Evolutionary conservation across 2,888 invertebrate species (phyloP).

Genomic region (Gnatocerus cornutus): DNA sequence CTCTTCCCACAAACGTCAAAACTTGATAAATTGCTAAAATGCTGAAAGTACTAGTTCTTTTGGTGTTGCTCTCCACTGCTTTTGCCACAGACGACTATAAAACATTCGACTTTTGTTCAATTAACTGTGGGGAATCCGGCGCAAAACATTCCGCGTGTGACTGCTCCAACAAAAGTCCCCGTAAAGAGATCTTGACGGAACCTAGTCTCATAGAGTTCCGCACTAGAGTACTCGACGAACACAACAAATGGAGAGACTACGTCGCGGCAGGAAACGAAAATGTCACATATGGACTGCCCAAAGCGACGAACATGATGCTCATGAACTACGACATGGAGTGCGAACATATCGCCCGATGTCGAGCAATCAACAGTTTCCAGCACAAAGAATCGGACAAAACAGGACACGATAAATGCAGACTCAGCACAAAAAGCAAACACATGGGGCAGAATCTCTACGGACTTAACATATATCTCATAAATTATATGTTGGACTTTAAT

Average conservation of each 20-base stretch:
- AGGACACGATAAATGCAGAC: slow-evolving; percentile 5
- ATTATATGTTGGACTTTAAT: not conserved
- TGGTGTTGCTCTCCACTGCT: too few species aligned
- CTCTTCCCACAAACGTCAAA: too few species aligned
- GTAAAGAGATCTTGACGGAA: not conserved
- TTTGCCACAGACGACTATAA: not conserved
- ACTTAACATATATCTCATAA: not conserved
- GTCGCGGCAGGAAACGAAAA: not conserved
- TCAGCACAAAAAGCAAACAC: not conserved
- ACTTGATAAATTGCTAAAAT: too few species aligned
- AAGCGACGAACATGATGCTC: not conserved
- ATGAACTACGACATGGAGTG: slow-evolving; percentile 1
- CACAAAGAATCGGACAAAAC: not conserved
- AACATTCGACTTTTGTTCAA: not conserved
- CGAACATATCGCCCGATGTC: not conserved
- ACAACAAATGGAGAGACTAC: slow-evolving; percentile 1
- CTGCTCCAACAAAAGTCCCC: not conserved
- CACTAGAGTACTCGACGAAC: not conserved
- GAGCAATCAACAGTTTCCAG: not conserved
- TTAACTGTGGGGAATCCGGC: not conserved
- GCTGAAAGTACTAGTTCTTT: too few species aligned
- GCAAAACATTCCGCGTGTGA: not conserved
- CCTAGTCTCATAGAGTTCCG: not conserved
- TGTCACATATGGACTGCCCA: not conserved
- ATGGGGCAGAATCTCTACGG: slow-evolving; percentile 1